Percentiles rank a stretch among this genome's conserved stretches.
These are phyloP conservation scores for Drepana arcuata DNA, from an alignment of 1,140 invertebrate species.

Conservation along the genomic window DNA sequence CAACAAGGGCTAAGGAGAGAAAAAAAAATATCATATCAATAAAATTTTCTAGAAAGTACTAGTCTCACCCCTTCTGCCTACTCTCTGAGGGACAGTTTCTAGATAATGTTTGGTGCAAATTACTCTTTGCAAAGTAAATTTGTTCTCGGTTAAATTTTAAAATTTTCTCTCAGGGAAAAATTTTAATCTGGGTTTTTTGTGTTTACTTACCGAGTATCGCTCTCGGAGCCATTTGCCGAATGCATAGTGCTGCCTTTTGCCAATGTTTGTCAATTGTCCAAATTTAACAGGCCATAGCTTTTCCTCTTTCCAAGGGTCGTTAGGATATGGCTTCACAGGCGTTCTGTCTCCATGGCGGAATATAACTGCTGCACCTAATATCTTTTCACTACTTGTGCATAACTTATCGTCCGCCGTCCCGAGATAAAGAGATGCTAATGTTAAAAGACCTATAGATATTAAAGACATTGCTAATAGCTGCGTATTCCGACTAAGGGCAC, in stretches of 20 bases:
- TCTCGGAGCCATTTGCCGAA: constrained; percentile 85
- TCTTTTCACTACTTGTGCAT: no score
- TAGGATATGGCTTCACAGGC: constrained; percentile 82
- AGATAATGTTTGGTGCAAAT: no score
- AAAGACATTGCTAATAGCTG: no score
- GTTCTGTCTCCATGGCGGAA: constrained; percentile 90
- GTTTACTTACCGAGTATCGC: constrained; percentile 77
- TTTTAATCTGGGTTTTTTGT: no score
- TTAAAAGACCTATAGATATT: no score
- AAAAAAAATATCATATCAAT: constrained; percentile 2
- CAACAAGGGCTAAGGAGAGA: constrained; percentile 58
- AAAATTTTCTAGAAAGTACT: no score
- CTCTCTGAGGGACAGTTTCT: no score
- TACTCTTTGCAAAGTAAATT: neutral
- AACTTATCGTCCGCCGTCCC: no score
- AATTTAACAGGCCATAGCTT: constrained; percentile 83
- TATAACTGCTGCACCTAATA: constrained; percentile 66
- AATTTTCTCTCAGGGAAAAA: no score
- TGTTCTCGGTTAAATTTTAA: neutral
- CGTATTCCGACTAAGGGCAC: no score
- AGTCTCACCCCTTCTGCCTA: no score
- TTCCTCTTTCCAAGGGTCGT: constrained; percentile 80
- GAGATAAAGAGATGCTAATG: no score
- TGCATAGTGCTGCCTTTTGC: constrained; percentile 83
- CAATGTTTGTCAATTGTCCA: constrained; percentile 84